Evolutionary conservation across 1,140 invertebrate genomes (phyloP).

Genomic region (Drosophila burlai): DNA sequence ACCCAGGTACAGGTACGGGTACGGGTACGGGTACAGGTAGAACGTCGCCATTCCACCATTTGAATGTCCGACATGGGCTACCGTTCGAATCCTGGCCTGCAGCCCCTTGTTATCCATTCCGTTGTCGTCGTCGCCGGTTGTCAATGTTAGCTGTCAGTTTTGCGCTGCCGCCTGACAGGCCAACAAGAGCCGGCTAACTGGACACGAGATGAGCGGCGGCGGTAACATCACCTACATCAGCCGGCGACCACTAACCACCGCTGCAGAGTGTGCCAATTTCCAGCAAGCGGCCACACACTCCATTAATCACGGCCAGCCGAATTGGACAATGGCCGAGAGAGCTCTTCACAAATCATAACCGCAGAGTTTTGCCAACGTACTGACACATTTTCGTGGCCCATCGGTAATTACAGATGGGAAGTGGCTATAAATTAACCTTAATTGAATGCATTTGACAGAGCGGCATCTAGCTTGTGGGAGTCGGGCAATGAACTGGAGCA

Average conservation of each 20-base stretch:
- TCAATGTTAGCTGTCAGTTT: constrained; percentile 82
- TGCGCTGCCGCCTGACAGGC: constrained; percentile 74
- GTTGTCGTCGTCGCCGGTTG: constrained; percentile 53
- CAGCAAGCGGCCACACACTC: constrained; percentile 44
- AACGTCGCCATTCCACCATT: constrained; percentile 67
- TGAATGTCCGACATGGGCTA: constrained; percentile 76
- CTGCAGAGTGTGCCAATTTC: constrained; percentile 66
- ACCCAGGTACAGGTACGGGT: constrained; percentile 36
- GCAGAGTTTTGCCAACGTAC: constrained; percentile 63
- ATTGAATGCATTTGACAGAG: constrained; percentile 79
- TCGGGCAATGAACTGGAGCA: constrained; percentile 63
- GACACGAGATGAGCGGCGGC: constrained; percentile 61
- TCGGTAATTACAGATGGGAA: constrained; percentile 71
- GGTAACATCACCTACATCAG: constrained; percentile 55
- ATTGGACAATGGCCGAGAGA: constrained; percentile 60
- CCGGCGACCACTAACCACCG: constrained; percentile 9
- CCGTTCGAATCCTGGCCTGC: constrained; percentile 48
- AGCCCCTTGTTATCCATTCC: constrained; percentile 44
- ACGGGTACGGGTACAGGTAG: constrained; percentile 57
- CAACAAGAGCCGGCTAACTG: constrained; percentile 72
- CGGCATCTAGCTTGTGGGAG: constrained; percentile 61
- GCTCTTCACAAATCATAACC: constrained; percentile 74
- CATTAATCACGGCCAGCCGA: constrained; percentile 69
- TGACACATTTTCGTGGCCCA: constrained; percentile 58
- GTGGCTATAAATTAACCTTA: constrained; percentile 81